Percentiles rank a stretch among this genome's conserved stretches.
Evolutionary conservation across 2,113 vertebrate species (phyloP).

Genomic region (Mixornis gularis): DNA sequence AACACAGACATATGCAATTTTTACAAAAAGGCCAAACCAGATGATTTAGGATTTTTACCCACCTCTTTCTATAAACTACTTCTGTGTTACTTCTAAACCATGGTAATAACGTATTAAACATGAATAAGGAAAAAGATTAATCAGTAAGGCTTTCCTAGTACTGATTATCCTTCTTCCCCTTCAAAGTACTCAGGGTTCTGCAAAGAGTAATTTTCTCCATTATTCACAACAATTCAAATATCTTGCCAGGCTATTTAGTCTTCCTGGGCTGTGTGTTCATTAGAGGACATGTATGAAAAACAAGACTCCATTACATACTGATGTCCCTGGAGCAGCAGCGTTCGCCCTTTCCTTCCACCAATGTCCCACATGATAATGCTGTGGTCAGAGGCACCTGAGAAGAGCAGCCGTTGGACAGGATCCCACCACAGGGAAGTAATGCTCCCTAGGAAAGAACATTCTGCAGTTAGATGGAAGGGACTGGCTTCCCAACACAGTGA

Average conservation of each 20-base stretch:
- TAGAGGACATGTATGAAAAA: not conserved
- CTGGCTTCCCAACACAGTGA: not conserved
- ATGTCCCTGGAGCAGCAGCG: slow-evolving; percentile 90
- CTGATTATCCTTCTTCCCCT: not conserved
- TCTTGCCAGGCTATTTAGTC: not conserved
- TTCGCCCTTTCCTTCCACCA: slow-evolving; percentile 90
- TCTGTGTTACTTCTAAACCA: not conserved
- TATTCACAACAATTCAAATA: not conserved
- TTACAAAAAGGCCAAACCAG: not conserved
- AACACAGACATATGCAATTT: not conserved
- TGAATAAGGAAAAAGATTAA: not conserved
- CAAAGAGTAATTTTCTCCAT: not conserved
- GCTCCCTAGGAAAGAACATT: slow-evolving; percentile 74
- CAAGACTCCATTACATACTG: slow-evolving; percentile 77
- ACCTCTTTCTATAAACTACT: not conserved
- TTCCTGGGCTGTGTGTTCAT: not conserved
- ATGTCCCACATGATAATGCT: slow-evolving; percentile 99
- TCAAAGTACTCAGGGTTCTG: not conserved
- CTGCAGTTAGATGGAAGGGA: not conserved
- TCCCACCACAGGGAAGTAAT: slow-evolving; percentile 92
- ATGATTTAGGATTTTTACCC: not conserved
- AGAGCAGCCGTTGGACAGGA: slow-evolving; percentile 88
- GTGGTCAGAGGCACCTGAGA: slow-evolving; percentile 95
- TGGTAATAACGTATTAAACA: not conserved
- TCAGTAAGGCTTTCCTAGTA: not conserved